phyloP scores from a whole-genome alignment of 2,797 vertebrate genomes.

The Zalophus californianus region DNA sequence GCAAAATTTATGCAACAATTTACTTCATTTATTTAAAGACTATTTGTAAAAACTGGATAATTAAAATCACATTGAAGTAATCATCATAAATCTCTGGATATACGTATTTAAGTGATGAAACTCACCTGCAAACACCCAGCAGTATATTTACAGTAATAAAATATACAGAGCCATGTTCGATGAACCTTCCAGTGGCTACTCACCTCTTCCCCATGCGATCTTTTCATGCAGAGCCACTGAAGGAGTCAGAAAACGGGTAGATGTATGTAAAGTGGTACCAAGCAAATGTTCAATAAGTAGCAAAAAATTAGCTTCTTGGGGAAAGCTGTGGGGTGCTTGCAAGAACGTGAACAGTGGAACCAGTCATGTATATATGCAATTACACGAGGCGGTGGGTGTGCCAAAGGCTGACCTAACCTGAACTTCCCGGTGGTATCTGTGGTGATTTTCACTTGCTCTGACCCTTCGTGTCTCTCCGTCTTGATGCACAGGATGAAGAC shows the following conservation, averaged over 20 bases:
- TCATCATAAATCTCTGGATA: not conserved
- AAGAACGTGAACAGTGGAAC: too few relatives aligned
- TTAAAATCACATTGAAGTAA: not conserved
- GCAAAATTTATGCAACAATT: not conserved
- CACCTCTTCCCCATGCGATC: accelerated
- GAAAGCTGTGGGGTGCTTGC: not conserved
- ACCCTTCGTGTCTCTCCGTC: not conserved
- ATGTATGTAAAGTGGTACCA: not conserved
- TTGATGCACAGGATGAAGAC: not conserved
- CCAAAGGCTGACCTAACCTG: too few relatives aligned
- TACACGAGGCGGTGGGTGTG: accelerated
- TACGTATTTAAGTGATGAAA: accelerated
- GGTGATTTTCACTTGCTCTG: too few relatives aligned
- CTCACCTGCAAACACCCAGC: accelerated
- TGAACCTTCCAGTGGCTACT: too few relatives aligned
- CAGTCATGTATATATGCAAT: accelerated
- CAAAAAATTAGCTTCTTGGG: not conserved
- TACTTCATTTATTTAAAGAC: not conserved
- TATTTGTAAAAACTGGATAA: not conserved
- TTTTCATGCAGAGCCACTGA: accelerated
- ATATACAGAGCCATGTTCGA: accelerated
- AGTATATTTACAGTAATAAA: accelerated
- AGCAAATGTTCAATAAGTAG: not conserved
- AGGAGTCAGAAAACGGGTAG: not conserved
- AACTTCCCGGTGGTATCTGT: accelerated